phyloP scores from a whole-genome alignment of 2,888 invertebrate species.

The Catocala nupta region DNA sequence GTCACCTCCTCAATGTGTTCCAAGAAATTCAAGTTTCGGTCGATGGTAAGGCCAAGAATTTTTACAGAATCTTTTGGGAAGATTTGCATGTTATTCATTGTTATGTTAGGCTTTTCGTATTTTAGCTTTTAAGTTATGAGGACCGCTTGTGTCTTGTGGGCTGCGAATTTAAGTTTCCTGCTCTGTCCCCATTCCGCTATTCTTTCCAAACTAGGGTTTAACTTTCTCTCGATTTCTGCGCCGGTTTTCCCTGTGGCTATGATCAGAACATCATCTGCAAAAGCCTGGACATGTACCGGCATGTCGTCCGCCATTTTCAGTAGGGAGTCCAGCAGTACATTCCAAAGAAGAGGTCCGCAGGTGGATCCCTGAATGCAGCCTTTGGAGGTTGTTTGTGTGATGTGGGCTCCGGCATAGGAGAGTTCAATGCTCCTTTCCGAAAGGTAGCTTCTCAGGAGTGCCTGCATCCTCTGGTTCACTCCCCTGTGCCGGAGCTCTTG shows the following conservation, averaged over 20 bases:
- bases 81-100: neutral
- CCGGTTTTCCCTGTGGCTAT: neutral
- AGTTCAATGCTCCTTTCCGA: neutral
- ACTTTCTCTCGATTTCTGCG: too few species aligned
- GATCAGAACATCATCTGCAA: conserved; percentile 18
- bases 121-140: neutral
- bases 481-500: neutral
- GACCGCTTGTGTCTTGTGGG: neutral
- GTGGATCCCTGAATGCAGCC: conserved; percentile 22
- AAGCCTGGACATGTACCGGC: conserved; percentile 10
- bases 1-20: neutral
- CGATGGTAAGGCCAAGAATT: neutral
- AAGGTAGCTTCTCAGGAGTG: neutral
- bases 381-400: neutral
- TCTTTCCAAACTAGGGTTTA: too few species aligned
- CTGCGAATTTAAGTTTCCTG: neutral
- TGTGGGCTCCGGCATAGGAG: neutral
- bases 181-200: neutral
- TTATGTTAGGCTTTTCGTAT: neutral
- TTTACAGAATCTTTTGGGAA: neutral
- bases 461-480: neutral
- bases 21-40: neutral
- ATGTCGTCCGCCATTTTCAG: conserved; percentile 1
- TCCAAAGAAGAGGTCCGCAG: conserved; percentile 23
- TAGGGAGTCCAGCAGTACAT: conserved; percentile 19